A percentile compares a stretch with the other conserved stretches of the same genome.
These are phyloP conservation scores for Poecilia picta DNA, from an alignment of 2,797 vertebrate species.

Conservation along the genomic window DNA sequence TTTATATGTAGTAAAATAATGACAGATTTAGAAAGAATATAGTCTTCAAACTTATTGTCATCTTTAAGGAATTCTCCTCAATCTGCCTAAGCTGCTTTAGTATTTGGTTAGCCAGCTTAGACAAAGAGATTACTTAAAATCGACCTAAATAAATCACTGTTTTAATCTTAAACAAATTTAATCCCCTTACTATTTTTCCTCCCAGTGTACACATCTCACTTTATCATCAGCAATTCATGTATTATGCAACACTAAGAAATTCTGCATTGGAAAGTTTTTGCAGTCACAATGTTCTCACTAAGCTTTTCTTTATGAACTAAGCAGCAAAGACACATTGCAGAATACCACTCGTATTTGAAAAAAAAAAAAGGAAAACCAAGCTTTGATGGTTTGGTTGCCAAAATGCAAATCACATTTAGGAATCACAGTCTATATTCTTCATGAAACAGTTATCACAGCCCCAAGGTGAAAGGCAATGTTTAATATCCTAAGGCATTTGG, in stretches of 20 bases:
- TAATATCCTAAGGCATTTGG: conserved; percentile 16
- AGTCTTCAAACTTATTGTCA: neutral
- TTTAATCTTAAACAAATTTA: conserved; percentile 17
- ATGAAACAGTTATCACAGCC: conserved; percentile 29
- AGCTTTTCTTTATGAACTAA: conserved; percentile 34
- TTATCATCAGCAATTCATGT: conserved; percentile 27
- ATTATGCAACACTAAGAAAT: conserved; percentile 44
- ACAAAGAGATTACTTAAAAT: conserved; percentile 25
- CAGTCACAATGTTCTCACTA: conserved; percentile 25
- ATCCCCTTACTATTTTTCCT: conserved; percentile 24
- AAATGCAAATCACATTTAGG: conserved; percentile 25
- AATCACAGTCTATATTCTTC: conserved; percentile 16
- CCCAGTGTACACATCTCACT: conserved; percentile 25
- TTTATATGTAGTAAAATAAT: neutral
- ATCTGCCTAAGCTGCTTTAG: neutral
- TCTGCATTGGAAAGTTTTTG: conserved; percentile 38
- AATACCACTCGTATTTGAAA: conserved; percentile 15
- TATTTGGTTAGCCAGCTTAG: neutral
- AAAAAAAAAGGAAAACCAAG: conserved; percentile 20
- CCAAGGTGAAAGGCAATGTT: conserved; percentile 17
- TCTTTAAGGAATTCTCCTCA: neutral
- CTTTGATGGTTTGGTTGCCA: conserved; percentile 14
- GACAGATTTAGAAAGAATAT: neutral
- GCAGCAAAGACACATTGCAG: conserved; percentile 24
- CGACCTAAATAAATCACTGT: conserved; percentile 13